A percentile compares a stretch with the other conserved stretches of the same genome.
phyloP scores from a whole-genome alignment of 2,888 invertebrate species.

The Cremastobaeus sp. region DNA sequence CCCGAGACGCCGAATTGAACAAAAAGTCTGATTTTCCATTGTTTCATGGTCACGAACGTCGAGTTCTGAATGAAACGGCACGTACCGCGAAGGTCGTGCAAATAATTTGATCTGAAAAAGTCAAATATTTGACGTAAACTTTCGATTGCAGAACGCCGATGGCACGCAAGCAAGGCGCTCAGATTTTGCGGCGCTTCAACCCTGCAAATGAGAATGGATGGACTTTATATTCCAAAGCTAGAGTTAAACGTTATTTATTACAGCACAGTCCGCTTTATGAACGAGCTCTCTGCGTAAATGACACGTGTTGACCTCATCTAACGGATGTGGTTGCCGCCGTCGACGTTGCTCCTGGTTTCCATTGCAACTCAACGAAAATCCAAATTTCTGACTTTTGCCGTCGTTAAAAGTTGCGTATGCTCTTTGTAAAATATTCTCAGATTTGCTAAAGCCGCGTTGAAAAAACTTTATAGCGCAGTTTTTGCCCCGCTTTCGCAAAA shows the following conservation, averaged over 20 bases:
- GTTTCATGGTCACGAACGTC: neutral
- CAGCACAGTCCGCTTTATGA: constrained; percentile 45
- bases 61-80: neutral
- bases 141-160: no score
- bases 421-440: constrained; percentile 9
- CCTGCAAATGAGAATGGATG: constrained; percentile 52
- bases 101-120: neutral
- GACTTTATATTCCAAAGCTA: constrained; percentile 53
- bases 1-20: no score
- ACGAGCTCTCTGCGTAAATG: constrained; percentile 45
- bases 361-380: constrained; percentile 25
- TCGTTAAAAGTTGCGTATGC: no score
- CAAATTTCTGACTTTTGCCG: constrained; percentile 14
- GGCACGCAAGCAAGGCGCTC: no score
- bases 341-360: constrained; percentile 23
- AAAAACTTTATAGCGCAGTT: neutral
- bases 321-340: constrained; percentile 42
- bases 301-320: constrained; percentile 54
- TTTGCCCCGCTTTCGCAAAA: no score
- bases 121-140: constrained; percentile 16
- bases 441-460: constrained; percentile 11
- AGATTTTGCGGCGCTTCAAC: constrained; percentile 34
- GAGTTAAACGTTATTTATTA: constrained; percentile 55
- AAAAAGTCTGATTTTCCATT: no score
- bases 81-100: constrained; percentile 12